Evolutionary conservation across 1,140 invertebrate genomes (phyloP).

Genomic region (Hesperophylax magnus): DNA sequence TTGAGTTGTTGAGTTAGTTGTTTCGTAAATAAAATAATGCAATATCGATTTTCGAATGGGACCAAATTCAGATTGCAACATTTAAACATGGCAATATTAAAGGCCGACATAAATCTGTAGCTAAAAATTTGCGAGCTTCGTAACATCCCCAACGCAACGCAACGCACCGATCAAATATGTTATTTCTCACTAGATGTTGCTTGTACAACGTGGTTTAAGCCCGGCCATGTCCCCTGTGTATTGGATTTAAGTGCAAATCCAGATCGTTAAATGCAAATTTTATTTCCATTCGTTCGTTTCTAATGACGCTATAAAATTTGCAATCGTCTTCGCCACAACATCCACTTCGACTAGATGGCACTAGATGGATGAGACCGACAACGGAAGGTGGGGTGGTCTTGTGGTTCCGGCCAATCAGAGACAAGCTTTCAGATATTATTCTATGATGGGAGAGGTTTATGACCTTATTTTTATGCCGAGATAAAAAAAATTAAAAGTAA

Average conservation of each 20-base stretch:
- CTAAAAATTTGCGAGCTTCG: too few relatives aligned
- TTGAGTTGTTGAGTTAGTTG: too few relatives aligned
- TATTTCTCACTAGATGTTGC: slow-evolving; percentile 10
- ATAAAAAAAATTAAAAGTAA: too few relatives aligned
- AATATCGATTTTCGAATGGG: too few relatives aligned
- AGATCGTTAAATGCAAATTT: slow-evolving; percentile 57
- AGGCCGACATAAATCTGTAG: too few relatives aligned
- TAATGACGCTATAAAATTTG: slow-evolving; percentile 57
- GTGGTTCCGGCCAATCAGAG: slow-evolving; percentile 20
- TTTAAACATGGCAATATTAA: too few relatives aligned
- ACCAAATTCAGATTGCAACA: too few relatives aligned
- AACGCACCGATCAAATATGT: neutral
- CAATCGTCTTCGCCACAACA: slow-evolving; percentile 41
- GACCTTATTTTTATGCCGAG: neutral
- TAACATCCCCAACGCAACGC: neutral
- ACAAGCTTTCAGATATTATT: slow-evolving; percentile 20
- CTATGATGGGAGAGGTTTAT: slow-evolving; percentile 16
- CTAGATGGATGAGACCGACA: slow-evolving; percentile 28
- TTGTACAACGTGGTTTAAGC: neutral
- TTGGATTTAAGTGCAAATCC: slow-evolving; percentile 56
- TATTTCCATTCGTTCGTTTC: slow-evolving; percentile 52
- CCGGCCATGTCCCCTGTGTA: slow-evolving; percentile 38
- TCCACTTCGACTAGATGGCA: neutral
- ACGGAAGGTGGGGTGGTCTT: slow-evolving; percentile 18
- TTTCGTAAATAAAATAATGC: too few relatives aligned